These are phyloP conservation scores for Cosmia pyralina DNA, from an alignment of 2,888 invertebrate genomes.

Conservation along the genomic window DNA sequence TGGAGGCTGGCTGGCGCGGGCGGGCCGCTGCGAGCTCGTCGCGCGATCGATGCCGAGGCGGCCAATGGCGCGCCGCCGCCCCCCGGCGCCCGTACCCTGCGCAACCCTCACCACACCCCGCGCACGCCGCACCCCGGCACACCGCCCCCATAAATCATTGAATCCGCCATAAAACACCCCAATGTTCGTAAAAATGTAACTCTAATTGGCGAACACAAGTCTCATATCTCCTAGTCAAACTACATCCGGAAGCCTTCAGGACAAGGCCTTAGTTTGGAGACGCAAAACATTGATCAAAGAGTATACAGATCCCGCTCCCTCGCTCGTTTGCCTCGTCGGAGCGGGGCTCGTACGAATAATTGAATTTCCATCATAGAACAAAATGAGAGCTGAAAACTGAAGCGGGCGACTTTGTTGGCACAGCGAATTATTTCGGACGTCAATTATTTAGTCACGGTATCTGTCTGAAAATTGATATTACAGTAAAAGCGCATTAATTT, in stretches of 20 bases:
- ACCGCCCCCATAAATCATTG: slow-evolving; percentile 90
- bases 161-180: slow-evolving; percentile 89
- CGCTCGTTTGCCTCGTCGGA: slow-evolving; percentile 75
- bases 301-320: slow-evolving; percentile 79
- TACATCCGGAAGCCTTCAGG: slow-evolving; percentile 77
- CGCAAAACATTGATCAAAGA: slow-evolving; percentile 87
- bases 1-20: slow-evolving; percentile 89
- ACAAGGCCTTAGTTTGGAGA: slow-evolving; percentile 78
- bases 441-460: slow-evolving; percentile 87
- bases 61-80: slow-evolving; percentile 89
- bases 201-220: slow-evolving; percentile 88
- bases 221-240: slow-evolving; percentile 84
- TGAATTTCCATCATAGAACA: slow-evolving; percentile 89
- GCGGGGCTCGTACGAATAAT: slow-evolving; percentile 87
- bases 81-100: slow-evolving; percentile 82
- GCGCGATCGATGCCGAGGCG: slow-evolving; percentile 89
- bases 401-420: slow-evolving; percentile 88
- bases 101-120: slow-evolving; percentile 83
- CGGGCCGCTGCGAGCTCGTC: slow-evolving; percentile 86
- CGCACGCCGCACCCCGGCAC: slow-evolving; percentile 83
- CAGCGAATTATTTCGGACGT: slow-evolving; percentile 87
- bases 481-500: slow-evolving; percentile 73
- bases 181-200: slow-evolving; percentile 89
- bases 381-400: slow-evolving; percentile 89
- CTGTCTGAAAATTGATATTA: slow-evolving; percentile 80